Percentiles rank a stretch among this genome's conserved stretches.
Conservation (phyloP, 1,140 invertebrate species). For the Pseudomyrmex cubaensis region DNA sequence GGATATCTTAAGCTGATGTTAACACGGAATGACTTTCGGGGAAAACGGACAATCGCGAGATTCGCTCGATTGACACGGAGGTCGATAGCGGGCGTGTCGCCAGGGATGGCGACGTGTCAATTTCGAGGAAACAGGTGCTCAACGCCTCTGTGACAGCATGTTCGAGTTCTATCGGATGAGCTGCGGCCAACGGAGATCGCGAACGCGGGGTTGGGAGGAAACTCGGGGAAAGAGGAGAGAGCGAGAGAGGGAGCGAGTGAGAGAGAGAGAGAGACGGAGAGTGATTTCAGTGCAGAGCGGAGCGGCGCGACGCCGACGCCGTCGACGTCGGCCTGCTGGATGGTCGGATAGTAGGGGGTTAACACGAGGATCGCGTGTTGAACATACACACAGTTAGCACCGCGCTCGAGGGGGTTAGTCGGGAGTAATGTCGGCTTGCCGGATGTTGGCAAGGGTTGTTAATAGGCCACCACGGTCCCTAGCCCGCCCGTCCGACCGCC, state of each 20-base stretch:
- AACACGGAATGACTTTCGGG: constrained; percentile 17
- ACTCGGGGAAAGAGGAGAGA: constrained; percentile 21
- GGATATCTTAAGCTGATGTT: background rate
- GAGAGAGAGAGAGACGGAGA: constrained; percentile 22
- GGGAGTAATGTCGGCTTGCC: constrained; percentile 77
- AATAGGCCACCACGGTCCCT: constrained; percentile 75
- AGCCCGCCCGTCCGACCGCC: constrained; percentile 40
- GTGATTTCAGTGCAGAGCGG: constrained; percentile 47
- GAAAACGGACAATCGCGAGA: constrained; percentile 71
- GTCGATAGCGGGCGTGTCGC: constrained; percentile 75
- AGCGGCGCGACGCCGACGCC: constrained; percentile 25
- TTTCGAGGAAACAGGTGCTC: constrained; percentile 81
- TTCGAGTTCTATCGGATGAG: constrained; percentile 74
- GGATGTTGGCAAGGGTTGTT: constrained; percentile 82
- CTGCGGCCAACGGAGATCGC: constrained; percentile 66
- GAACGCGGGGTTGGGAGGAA: constrained; percentile 27
- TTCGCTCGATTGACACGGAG: constrained; percentile 72
- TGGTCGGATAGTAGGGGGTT: constrained; percentile 64
- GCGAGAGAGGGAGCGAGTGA: constrained; percentile 17
- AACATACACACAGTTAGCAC: constrained; percentile 80
- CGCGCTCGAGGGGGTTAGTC: constrained; percentile 62
- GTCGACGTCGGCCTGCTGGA: constrained; percentile 58
- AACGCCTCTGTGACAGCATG: constrained; percentile 82
- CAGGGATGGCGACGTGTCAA: constrained; percentile 80
- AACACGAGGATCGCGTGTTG: constrained; percentile 81